A percentile compares a stretch with the other conserved stretches of the same genome.
phyloP scores from a whole-genome alignment of 2,888 invertebrate genomes.

The Panzeria rudis region DNA sequence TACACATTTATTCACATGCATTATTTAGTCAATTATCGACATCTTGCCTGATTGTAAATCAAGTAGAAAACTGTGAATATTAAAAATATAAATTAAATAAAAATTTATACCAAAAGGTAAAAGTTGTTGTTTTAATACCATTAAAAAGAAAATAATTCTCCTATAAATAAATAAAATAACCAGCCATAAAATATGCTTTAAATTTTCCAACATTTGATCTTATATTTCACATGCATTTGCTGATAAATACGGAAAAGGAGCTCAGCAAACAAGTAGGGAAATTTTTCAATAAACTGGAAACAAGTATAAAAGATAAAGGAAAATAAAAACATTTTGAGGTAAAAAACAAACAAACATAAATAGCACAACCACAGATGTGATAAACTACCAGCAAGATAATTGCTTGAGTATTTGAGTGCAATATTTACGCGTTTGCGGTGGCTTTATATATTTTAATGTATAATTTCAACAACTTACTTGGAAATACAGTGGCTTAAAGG shows the following conservation, averaged over 20 bases:
- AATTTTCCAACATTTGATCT: slow-evolving; percentile 15
- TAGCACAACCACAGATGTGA: slow-evolving; percentile 79
- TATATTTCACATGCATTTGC: slow-evolving; percentile 1
- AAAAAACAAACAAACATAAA: slow-evolving; percentile 6
- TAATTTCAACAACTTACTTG: slow-evolving; percentile 6
- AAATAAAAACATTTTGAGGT: background rate
- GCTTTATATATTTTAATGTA: slow-evolving; percentile 33
- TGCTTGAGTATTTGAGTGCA: slow-evolving; percentile 70
- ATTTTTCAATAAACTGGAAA: background rate
- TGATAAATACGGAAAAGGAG: background rate
- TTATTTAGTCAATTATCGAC: slow-evolving; percentile 60
- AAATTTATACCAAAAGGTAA: background rate
- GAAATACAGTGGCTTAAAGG: slow-evolving; percentile 15
- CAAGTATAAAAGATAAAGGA: background rate
- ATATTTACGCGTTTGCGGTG: slow-evolving; percentile 55
- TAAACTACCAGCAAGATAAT: slow-evolving; percentile 81
- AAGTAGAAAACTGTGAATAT: slow-evolving; percentile 78
- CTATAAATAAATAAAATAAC: slow-evolving; percentile 35
- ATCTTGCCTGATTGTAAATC: slow-evolving; percentile 76
- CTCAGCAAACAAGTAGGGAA: background rate
- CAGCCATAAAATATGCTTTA: slow-evolving; percentile 67
- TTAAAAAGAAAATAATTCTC: slow-evolving; percentile 4
- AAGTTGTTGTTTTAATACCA: background rate
- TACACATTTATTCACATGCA: slow-evolving; percentile 24
- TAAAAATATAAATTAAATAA: slow-evolving; percentile 50